Percentiles rank a stretch among this genome's conserved stretches.
These are phyloP conservation scores for Aselliscus stoliczkanus DNA, from an alignment of 2,797 vertebrate genomes.

Conservation along the genomic window DNA sequence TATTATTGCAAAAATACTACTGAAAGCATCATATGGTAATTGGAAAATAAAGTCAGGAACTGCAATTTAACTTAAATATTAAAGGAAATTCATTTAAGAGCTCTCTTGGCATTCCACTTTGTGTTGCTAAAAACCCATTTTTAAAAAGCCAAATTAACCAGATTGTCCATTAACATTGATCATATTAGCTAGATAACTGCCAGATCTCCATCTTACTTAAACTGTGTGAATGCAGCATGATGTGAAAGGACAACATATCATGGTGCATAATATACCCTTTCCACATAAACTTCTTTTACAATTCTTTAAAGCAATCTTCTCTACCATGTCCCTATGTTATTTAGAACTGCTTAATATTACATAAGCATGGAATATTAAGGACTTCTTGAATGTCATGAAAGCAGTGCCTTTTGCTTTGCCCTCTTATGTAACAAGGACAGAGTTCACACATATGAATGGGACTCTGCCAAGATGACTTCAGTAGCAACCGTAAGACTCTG, in stretches of 20 bases:
- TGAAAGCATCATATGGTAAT: slow-evolving; percentile 35
- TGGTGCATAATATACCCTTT: background rate
- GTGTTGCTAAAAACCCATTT: slow-evolving; percentile 39
- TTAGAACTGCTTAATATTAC: background rate
- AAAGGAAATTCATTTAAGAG: slow-evolving; percentile 46
- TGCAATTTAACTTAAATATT: slow-evolving; percentile 48
- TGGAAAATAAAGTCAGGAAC: slow-evolving; percentile 56
- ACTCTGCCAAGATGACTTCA: background rate
- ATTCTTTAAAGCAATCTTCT: background rate
- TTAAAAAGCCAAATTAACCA: slow-evolving; percentile 51
- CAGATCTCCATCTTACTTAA: background rate
- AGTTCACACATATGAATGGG: background rate
- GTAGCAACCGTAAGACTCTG: background rate
- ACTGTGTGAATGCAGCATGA: background rate
- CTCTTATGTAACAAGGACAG: background rate
- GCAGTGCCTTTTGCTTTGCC: background rate
- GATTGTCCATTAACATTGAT: slow-evolving; percentile 42
- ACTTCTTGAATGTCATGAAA: background rate
- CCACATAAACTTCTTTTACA: background rate
- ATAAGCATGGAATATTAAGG: background rate
- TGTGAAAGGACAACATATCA: background rate
- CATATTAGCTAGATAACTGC: slow-evolving; percentile 45
- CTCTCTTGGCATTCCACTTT: slow-evolving; percentile 30
- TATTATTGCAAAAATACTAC: background rate
- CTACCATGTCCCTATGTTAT: background rate